Evolutionary conservation across 2,113 vertebrate species (phyloP), one percentile per base, ranked within the genome.

Genomic region (Nibea coibor): DNA sequence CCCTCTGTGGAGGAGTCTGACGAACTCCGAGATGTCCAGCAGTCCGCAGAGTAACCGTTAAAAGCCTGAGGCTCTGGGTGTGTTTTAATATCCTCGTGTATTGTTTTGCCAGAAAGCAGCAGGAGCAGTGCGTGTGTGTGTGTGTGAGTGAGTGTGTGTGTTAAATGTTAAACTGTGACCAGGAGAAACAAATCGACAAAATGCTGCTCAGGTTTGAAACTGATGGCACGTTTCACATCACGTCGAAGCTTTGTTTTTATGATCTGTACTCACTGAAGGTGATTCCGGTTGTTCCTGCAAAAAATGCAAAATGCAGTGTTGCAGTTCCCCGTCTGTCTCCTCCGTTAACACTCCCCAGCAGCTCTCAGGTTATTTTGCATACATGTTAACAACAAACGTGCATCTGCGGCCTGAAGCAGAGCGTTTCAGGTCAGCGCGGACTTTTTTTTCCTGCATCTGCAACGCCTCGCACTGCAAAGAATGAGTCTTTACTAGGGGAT

Each of bases 351-450:
- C n/a, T n/a, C n/a, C n/a, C n/a, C n/a, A n/a, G n/a, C n/a, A n/a
- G n/a, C n/a, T n/a, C n/a, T n/a, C n/a, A n/a, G n/a, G n/a, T n/a
- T n/a, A n/a, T n/a, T n/a, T 17, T 48, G 42, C 42, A 11, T 43
- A 16, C 62, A n/a, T 43, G 35, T 35, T 35, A 35, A 2, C 58
- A 35, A n/a, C 54, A 35, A 62, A 10, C 0, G 10, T 51, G 54
- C 76, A 78, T 65, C 64, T 80, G 75, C 56, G 54, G 58, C 86
- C 81, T 64, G 51, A 7, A 31, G 75, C 74, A 0, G 22, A 76
- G 11, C 64, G 10, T 74, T 51, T 64, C 54, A 81, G 83, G 81
- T 87, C 83, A 65, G 51, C 0, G 35, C 39, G 22, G 78, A 50
- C 4, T n/a, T n/a, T n/a, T n/a, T n/a, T n/a, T n/a, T n/a, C n/a